Evolutionary conservation across 2,888 invertebrate genomes (phyloP), one percentile per base, ranked within the genome.

Genomic region (Rhynchonema sp.): DNA sequence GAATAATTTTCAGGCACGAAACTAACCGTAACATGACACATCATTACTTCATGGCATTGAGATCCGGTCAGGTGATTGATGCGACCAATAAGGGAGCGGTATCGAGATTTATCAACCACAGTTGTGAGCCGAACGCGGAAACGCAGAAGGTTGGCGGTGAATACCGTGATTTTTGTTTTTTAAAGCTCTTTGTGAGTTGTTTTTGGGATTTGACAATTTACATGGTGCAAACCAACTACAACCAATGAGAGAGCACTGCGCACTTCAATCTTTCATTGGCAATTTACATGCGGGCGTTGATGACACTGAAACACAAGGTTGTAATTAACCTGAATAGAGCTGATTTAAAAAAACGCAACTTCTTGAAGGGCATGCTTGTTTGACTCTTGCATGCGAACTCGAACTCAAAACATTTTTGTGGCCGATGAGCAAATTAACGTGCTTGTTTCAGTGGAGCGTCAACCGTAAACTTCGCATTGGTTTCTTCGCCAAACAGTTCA

Each of bases 101-200:
- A 62, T 94, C 96, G 0, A 80, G 98, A 52, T 99, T 96, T 72
- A 92, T 98, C 67, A 99, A 99, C 76, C 98, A 99, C 74, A 92
- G 92, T 55, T 99, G 98, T 74, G 91, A 94, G 68, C 98, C 98
- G 0, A 98, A 98, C 74, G 87, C 92, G 2, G 91, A 91, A 77
- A 96, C 96, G 0, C 94, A 98, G 76, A 98, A 98, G 77, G 81
- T 80, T n/a, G n/a, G n/a, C n/a, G n/a, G n/a, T n/a, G n/a, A n/a
- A n/a, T n/a, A n/a, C n/a, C n/a, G n/a, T n/a, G n/a, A n/a, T n/a
- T n/a, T n/a, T n/a, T n/a, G n/a, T n/a, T n/a, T n/a, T n/a, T n/a
- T n/a, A n/a, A n/a, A n/a, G n/a, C n/a, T n/a, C 38, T 38, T 38
- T 17, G 6, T 6, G 17, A 38, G 38, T 38, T 38, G 38, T 38